phyloP scores from a whole-genome alignment of 2,888 invertebrate species.

The Agonopterix subpropinquella region DNA sequence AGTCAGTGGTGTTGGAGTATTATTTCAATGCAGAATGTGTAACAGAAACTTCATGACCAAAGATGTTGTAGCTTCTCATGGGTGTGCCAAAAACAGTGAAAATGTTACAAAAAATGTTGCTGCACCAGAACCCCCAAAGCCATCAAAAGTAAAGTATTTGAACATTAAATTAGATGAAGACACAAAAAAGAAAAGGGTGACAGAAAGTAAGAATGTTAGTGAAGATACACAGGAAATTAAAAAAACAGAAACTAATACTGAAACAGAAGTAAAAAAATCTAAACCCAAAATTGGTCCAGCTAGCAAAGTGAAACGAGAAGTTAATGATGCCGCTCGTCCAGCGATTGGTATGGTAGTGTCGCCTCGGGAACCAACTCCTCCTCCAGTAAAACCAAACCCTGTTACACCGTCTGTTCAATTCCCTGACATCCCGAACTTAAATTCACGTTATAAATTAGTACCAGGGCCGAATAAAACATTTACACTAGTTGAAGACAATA shows the following conservation, averaged over 20 bases:
- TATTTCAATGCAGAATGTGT: conserved; percentile 65
- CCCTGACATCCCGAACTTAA: conserved; percentile 39
- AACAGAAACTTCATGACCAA: conserved; percentile 63
- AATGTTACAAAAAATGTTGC: conserved; percentile 32
- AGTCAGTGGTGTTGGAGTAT: conserved; percentile 61
- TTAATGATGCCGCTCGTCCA: conserved; percentile 5
- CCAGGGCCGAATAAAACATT: conserved; percentile 63
- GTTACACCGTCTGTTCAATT: conserved; percentile 24
- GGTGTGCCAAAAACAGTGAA: conserved; percentile 56
- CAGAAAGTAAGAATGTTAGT: conserved; percentile 1
- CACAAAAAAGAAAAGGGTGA: conserved; percentile 13
- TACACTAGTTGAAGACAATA: conserved; percentile 46
- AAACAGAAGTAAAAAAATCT: conserved; percentile 1
- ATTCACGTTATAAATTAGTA: conserved; percentile 45
- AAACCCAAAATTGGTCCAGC: conserved; percentile 61
- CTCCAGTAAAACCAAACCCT: too few species aligned
- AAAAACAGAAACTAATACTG: neutral
- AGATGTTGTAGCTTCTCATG: conserved; percentile 55
- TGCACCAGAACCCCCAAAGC: conserved; percentile 43
- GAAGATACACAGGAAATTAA: neutral
- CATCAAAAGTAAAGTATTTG: conserved; percentile 58
- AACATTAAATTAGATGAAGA: conserved; percentile 35
- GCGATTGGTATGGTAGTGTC: conserved; percentile 15
- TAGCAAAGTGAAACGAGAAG: conserved; percentile 41
- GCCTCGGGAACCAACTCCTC: neutral